A percentile compares a stretch with the other conserved stretches of the same genome.
Conservation (phyloP, 2,888 invertebrate genomes). For the Pollenia angustigena region DNA sequence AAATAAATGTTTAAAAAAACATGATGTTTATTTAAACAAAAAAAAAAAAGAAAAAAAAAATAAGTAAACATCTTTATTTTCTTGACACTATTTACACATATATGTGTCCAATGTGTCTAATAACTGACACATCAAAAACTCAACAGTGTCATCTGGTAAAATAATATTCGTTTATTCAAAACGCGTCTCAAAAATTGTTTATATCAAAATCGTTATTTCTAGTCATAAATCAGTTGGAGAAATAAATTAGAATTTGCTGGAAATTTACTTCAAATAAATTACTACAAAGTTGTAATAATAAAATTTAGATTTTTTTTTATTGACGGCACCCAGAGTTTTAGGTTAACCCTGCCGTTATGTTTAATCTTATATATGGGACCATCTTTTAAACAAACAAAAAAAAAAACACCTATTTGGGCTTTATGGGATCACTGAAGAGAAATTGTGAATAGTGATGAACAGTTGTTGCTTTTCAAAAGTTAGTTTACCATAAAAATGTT, state of each 20-base stretch:
- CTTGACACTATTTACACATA: constrained; percentile 56
- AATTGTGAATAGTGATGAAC: not conserved
- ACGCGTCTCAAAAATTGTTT: constrained; percentile 22
- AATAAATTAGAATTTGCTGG: not conserved
- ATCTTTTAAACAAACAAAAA: too few species aligned
- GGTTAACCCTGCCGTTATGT: too few species aligned
- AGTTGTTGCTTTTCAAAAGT: too few species aligned
- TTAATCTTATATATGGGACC: too few species aligned
- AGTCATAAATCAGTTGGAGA: constrained; percentile 28
- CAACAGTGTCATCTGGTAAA: constrained; percentile 23
- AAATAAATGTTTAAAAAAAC: not conserved
- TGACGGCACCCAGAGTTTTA: too few species aligned
- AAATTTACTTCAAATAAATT: not conserved
- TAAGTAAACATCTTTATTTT: constrained; percentile 50
- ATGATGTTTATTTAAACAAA: not conserved
- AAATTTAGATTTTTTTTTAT: too few species aligned
- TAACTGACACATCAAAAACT: constrained; percentile 41
- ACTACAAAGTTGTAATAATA: too few species aligned
- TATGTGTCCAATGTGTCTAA: constrained; percentile 43
- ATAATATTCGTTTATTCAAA: constrained; percentile 1
- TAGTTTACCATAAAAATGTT: too few species aligned
- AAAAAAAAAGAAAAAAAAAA: not conserved
- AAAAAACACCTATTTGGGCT: too few species aligned
- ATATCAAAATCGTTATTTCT: not conserved
- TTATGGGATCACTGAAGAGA: too few species aligned